phyloP scores from a whole-genome alignment of 2,888 invertebrate species.

The Parascotia fuliginaria region DNA sequence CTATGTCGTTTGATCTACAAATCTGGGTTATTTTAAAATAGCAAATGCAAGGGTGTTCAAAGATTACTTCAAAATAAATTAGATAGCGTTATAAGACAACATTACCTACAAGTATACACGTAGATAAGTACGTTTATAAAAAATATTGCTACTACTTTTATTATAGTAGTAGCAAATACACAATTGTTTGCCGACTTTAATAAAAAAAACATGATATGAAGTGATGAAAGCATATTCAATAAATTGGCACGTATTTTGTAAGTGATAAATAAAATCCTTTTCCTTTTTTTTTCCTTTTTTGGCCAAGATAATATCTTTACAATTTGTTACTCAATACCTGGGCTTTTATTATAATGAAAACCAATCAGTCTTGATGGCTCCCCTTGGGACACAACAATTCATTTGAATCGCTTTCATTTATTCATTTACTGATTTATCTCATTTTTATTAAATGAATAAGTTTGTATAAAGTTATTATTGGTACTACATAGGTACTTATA shows the following conservation, averaged over 20 bases:
- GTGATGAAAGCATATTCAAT: too few species aligned
- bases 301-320: background rate
- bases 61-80: background rate
- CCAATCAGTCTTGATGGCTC: background rate
- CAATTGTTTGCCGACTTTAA: too few species aligned
- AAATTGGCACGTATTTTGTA: background rate
- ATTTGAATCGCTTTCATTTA: background rate
- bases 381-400: background rate
- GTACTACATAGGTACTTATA: too few species aligned
- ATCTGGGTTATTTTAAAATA: background rate
- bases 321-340: conserved; percentile 1
- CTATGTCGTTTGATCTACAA: background rate
- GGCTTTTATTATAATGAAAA: conserved; percentile 1
- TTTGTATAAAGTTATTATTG: background rate
- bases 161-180: too few species aligned
- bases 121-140: too few species aligned
- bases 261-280: background rate
- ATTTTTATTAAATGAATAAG: background rate
- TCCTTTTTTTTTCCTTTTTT: background rate
- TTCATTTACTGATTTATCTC: background rate
- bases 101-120: too few species aligned
- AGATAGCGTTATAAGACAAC: too few species aligned
- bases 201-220: too few species aligned
- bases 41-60: background rate
- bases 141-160: too few species aligned